These are phyloP conservation scores for Pristionchus arcanus DNA, from an alignment of 2,888 invertebrate species.

Conservation along the genomic window DNA sequence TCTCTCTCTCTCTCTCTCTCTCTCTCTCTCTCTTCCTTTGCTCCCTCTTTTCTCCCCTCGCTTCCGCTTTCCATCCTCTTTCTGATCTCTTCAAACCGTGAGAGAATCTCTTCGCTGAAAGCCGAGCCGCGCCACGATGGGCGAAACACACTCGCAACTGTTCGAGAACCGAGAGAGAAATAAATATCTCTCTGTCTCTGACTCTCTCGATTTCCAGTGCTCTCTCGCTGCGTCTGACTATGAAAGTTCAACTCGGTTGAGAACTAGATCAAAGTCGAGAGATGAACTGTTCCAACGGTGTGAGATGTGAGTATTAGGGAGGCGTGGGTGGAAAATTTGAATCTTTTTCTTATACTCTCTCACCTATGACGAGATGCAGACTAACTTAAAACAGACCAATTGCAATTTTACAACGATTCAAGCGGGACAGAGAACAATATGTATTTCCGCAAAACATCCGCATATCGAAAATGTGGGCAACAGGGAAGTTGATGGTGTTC, in stretches of 20 bases:
- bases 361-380: neutral
- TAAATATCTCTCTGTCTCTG: neutral
- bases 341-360: no score
- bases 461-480: no score
- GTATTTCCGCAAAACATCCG: no score
- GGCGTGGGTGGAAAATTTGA: no score
- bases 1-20: neutral
- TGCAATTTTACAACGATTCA: no score
- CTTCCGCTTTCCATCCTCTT: conserved; percentile 43
- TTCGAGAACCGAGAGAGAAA: neutral
- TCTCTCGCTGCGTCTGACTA: neutral
- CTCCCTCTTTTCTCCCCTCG: neutral
- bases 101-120: conserved; percentile 39
- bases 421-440: no score
- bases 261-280: no score
- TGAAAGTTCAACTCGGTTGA: neutral
- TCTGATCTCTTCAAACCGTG: conserved; percentile 48
- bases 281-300: no score
- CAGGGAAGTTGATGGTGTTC: neutral
- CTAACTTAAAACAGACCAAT: no score
- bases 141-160: conserved; percentile 29
- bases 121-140: conserved; percentile 9
- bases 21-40: neutral
- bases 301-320: no score
- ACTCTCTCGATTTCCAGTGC: neutral